A percentile compares a stretch with the other conserved stretches of the same genome.
Conservation (phyloP, 2,888 invertebrate species). For the Ptychoptera albimana region DNA sequence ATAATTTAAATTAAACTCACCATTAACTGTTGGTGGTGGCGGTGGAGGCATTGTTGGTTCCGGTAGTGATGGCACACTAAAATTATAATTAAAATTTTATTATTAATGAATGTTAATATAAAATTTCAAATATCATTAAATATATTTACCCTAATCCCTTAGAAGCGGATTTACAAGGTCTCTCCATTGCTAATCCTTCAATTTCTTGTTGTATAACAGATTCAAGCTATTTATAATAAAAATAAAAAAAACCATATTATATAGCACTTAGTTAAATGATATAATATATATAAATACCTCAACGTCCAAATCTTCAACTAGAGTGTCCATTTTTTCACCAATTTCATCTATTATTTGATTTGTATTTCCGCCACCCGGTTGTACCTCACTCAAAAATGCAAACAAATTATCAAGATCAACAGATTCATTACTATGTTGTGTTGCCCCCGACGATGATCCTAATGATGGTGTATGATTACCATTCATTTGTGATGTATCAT, state of each 20-base stretch:
- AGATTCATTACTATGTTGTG: conserved; percentile 40
- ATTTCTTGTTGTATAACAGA: conserved; percentile 46
- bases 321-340: conserved; percentile 66
- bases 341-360: conserved; percentile 65
- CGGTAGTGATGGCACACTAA: conserved; percentile 44
- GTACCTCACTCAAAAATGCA: conserved; percentile 73
- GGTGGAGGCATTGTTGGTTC: conserved; percentile 64
- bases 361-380: conserved; percentile 34
- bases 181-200: conserved; percentile 34
- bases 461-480: conserved; percentile 15
- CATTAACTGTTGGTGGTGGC: conserved; percentile 35
- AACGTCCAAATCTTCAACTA: conserved; percentile 66
- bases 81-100: conserved; percentile 29
- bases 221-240: conserved; percentile 31
- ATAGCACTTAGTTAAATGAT: not conserved
- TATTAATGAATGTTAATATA: not conserved
- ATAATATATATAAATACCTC: conserved; percentile 35
- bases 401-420: conserved; percentile 81
- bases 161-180: conserved; percentile 15
- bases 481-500: conserved; percentile 12
- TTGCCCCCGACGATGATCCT: conserved; percentile 14
- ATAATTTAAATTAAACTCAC: not conserved
- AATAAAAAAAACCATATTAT: conserved; percentile 1
- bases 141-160: conserved; percentile 11
- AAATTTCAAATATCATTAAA: not conserved